These are phyloP conservation scores for Acyrthosiphon pisum DNA, from an alignment of 1,140 invertebrate species.

Conservation along the genomic window DNA sequence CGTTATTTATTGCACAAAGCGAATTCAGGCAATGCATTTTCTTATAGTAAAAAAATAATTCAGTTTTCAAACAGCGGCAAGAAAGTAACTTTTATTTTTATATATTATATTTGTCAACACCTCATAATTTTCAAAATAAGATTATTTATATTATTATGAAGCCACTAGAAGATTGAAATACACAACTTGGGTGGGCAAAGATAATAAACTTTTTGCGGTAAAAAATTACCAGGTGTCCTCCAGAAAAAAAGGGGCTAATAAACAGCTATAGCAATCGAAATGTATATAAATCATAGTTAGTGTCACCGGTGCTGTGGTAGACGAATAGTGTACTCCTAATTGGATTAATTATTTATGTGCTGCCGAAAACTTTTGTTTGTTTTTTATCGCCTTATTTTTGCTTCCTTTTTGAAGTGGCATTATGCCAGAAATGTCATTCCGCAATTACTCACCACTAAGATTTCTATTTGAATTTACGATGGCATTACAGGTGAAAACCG, in stretches of 20 bases:
- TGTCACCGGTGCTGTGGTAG: not conserved
- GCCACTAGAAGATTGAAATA: not conserved
- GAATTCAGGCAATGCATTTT: not conserved
- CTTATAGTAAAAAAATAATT: not conserved
- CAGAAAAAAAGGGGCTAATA: not conserved
- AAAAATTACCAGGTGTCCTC: slow-evolving; percentile 15
- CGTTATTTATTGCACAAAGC: not conserved
- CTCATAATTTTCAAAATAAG: not conserved
- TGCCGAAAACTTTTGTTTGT: slow-evolving; percentile 1
- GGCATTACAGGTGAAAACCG: not conserved
- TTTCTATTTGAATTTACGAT: not conserved
- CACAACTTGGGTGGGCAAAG: too few relatives aligned
- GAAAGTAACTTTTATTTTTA: not conserved
- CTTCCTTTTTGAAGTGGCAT: not conserved
- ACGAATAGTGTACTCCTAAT: not conserved
- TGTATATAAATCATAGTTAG: slow-evolving; percentile 16
- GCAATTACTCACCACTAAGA: not conserved
- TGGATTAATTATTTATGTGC: slow-evolving; percentile 14
- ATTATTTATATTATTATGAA: not conserved
- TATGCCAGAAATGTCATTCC: not conserved
- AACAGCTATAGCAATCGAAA: slow-evolving; percentile 5
- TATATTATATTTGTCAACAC: not conserved
- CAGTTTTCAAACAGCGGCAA: not conserved
- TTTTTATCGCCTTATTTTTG: not conserved
- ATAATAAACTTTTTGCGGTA: not conserved